phyloP scores from a whole-genome alignment of 2,113 vertebrate species.

The Lynx canadensis region DNA sequence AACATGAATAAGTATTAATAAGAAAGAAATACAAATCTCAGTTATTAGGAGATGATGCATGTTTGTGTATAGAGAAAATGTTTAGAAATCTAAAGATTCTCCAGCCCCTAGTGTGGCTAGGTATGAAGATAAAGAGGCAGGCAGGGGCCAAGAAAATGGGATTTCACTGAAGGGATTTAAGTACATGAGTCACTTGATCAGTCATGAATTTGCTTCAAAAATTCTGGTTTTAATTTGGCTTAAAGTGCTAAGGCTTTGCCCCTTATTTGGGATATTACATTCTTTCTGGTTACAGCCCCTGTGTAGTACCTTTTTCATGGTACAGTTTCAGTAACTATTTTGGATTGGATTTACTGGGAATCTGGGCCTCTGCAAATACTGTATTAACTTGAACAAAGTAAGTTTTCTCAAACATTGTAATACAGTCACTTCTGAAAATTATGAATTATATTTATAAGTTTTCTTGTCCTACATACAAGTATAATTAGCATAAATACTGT shows the following conservation, averaged over 20 bases:
- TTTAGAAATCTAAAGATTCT: background rate
- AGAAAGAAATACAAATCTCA: background rate
- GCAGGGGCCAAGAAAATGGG: background rate
- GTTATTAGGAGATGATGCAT: background rate
- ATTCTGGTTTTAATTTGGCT: background rate
- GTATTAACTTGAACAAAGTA: background rate
- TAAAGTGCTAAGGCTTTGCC: background rate
- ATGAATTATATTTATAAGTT: slow-evolving; percentile 12
- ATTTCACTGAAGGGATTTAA: background rate
- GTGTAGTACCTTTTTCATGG: background rate
- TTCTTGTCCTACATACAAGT: background rate
- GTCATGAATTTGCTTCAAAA: background rate
- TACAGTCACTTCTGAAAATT: slow-evolving; percentile 39
- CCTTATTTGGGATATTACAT: background rate
- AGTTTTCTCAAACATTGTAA: slow-evolving; percentile 9
- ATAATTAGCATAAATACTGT: slow-evolving; percentile 28
- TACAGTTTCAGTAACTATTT: background rate
- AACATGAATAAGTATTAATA: background rate
- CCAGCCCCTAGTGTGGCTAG: background rate
- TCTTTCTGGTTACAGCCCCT: background rate
- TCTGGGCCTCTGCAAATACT: slow-evolving; percentile 2
- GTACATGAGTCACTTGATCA: background rate
- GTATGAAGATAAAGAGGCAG: background rate
- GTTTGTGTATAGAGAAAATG: background rate
- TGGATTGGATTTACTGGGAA: slow-evolving; percentile 34